Evolutionary conservation across 2,888 invertebrate species (phyloP), one percentile per base, ranked within the genome.

Genomic region (Drosophila mayaguana): DNA sequence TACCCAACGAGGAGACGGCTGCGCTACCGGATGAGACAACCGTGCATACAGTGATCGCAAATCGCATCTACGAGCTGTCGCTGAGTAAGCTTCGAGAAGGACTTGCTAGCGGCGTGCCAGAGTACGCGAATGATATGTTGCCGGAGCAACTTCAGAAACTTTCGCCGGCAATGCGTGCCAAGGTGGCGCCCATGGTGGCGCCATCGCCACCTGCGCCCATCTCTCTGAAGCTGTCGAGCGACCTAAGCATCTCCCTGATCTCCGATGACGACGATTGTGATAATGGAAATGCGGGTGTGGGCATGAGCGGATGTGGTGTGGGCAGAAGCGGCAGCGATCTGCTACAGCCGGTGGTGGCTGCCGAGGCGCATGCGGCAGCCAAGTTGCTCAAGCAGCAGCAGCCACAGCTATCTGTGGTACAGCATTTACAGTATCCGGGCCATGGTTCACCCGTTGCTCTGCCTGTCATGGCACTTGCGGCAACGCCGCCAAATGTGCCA

Each of bases 241-340:
- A 92, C 75, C 83, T 92, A 64, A 92, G 92, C 80, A 92, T 92
- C 89, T 92, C 92, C 70, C 78, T 92, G 83, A 91, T 92, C 86
- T 92, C 92, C 79, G 92, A 92, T 69, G 92, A 92, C 60, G 92
- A 92, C 56, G 89, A 84, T 32, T 84, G 86, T 34, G 91, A 91
- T 43, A 72, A 65, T 54, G 81, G 70, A 46, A 72, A 66, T 28
- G 77, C 65, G 57, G 62, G 38, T 11, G 40, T 14, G 1, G 50
- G 32, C 18, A 32, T 43, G 40, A 28, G 38, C 54, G 50, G 50
- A 7, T 32, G 73, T 59, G 62, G 43, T 5, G 32, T 34, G 22
- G 36, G 46, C 54, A 50, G 20, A 6, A 51, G 34, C 36, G 32
- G 20, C 32, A 63, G 70, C 20, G 22, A 54, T 12, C 38, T 67